phyloP scores from a whole-genome alignment of 2,797 vertebrate genomes.

The Lates japonicus region DNA sequence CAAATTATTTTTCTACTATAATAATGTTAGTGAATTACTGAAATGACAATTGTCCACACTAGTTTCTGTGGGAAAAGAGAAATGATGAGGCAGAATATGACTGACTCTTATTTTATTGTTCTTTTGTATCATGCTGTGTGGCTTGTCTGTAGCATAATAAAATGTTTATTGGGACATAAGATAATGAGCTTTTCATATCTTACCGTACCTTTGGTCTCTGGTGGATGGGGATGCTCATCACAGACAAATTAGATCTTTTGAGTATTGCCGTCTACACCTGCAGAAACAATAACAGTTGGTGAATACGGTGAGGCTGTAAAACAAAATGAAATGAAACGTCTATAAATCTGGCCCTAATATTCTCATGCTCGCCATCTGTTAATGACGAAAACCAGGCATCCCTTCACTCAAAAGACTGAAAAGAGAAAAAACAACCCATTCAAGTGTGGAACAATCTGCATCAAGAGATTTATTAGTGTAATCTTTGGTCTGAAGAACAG shows the following conservation, averaged over 20 bases:
- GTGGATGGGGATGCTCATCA: conserved; percentile 87
- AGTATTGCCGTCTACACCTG: conserved; percentile 84
- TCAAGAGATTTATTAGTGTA: conserved; percentile 70
- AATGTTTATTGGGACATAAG: conserved; percentile 70
- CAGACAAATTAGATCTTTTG: conserved; percentile 86
- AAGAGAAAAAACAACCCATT: conserved; percentile 8
- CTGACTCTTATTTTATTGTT: conserved; percentile 30
- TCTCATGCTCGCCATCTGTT: conserved; percentile 57
- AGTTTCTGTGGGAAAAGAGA: conserved; percentile 25
- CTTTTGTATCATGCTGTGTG: conserved; percentile 14
- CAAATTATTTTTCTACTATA: conserved; percentile 3
- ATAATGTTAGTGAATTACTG: conserved; percentile 14
- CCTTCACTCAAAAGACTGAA: conserved; percentile 39
- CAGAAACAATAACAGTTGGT: conserved; percentile 77
- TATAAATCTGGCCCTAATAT: conserved; percentile 37
- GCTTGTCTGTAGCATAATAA: conserved; percentile 54
- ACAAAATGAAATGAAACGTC: conserved; percentile 47
- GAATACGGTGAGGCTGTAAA: conserved; percentile 45
- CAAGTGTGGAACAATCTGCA: conserved; percentile 51
- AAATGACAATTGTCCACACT: conserved; percentile 33
- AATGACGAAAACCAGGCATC: conserved; percentile 22
- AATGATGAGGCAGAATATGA: conserved; percentile 22
- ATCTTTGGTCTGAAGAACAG: conserved; percentile 64
- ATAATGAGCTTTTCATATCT: conserved; percentile 79
- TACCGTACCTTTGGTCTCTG: conserved; percentile 85